phyloP scores from a whole-genome alignment of 2,888 invertebrate species.

The Homarus gammarus region DNA sequence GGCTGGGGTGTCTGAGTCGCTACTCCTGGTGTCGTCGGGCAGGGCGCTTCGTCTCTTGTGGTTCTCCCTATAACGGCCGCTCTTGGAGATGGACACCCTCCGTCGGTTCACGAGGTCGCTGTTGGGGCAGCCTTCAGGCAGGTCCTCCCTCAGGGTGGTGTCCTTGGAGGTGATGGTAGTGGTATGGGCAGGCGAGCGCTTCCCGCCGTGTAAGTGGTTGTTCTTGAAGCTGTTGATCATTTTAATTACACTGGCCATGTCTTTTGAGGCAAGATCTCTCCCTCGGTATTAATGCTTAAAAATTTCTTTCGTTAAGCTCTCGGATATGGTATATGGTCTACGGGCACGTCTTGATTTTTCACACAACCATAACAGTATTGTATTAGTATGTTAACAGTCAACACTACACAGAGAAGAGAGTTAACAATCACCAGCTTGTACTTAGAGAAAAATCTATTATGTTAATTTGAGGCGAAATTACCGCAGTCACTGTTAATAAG shows the following conservation, averaged over 20 bases:
- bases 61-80: slow-evolving; percentile 60
- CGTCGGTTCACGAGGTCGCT: slow-evolving; percentile 45
- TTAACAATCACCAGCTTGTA: neutral
- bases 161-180: neutral
- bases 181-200: neutral
- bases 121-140: slow-evolving; percentile 8
- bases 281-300: neutral
- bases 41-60: slow-evolving; percentile 53
- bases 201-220: slow-evolving; percentile 25
- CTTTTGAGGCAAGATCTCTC: neutral
- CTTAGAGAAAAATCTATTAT: no score
- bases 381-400: neutral
- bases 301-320: neutral
- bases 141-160: slow-evolving; percentile 7
- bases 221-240: slow-evolving; percentile 42
- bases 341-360: neutral
- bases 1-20: neutral
- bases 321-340: neutral
- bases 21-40: slow-evolving; percentile 26
- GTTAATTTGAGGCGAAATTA: no score
- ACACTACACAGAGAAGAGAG: neutral
- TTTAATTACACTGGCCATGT: slow-evolving; percentile 49
- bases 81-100: slow-evolving; percentile 62
- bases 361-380: neutral
- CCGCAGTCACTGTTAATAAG: no score